These are phyloP conservation scores for Sminthurinus signatus DNA, from an alignment of 1,140 invertebrate species.

Conservation along the genomic window DNA sequence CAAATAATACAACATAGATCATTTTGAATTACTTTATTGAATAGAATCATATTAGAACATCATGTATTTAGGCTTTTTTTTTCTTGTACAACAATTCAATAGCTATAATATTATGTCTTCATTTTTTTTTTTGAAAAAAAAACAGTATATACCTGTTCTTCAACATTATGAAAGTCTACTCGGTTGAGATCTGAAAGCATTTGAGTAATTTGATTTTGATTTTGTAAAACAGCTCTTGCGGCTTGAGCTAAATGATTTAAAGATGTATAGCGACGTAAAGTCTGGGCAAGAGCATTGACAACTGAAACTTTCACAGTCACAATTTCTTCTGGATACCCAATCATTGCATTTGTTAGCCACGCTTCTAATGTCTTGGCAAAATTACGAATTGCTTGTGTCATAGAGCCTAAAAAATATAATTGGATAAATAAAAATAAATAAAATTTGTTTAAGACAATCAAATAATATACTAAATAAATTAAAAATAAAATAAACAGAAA, in stretches of 20 bases:
- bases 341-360: constrained; percentile 79
- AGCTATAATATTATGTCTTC: no score
- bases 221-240: constrained; percentile 90
- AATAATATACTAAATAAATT: no score
- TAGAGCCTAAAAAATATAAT: constrained; percentile 54
- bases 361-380: constrained; percentile 87
- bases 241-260: constrained; percentile 97
- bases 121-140: no score
- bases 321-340: constrained; percentile 75
- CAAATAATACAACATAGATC: no score
- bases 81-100: no score
- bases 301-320: constrained; percentile 74
- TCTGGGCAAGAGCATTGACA: constrained; percentile 89
- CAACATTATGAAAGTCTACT: constrained; percentile 95
- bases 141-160: constrained; percentile 58
- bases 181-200: constrained; percentile 96
- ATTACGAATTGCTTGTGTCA: constrained; percentile 89
- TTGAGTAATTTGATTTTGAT: constrained; percentile 89
- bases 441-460: no score
- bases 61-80: no score
- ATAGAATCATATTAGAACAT: no score
- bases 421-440: constrained; percentile 6
- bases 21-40: no score
- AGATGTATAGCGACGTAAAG: constrained; percentile 89
- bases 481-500: no score